Evolutionary conservation across 2,888 invertebrate species (phyloP).

Genomic region (Apodemia zela): DNA sequence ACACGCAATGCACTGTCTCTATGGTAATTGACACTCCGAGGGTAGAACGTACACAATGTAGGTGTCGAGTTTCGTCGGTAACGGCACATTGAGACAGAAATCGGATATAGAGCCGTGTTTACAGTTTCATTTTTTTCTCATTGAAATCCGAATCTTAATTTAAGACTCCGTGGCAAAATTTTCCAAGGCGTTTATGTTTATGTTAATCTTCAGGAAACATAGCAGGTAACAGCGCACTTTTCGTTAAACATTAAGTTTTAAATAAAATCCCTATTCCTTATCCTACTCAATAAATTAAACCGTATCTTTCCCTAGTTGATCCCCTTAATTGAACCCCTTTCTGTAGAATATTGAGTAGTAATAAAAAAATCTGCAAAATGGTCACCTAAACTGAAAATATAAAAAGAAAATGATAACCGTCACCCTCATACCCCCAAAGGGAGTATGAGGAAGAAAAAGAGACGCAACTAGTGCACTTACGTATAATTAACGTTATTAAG

Average conservation of each 20-base stretch:
- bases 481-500: too few relatives aligned
- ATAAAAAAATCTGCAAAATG: too few relatives aligned
- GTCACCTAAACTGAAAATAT: too few relatives aligned
- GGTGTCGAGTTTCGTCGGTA: conserved; percentile 13
- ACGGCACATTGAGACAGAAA: conserved; percentile 16
- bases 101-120: conserved; percentile 12
- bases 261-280: too few relatives aligned
- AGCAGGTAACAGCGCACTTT: neutral
- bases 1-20: neutral
- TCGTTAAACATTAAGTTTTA: neutral
- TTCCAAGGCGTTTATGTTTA: neutral
- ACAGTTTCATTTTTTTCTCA: conserved; percentile 14
- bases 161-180: conserved; percentile 1
- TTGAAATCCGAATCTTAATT: conserved; percentile 10
- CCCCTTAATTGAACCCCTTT: too few relatives aligned
- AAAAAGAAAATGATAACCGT: too few relatives aligned
- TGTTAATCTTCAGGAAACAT: neutral
- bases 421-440: too few relatives aligned
- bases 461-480: too few relatives aligned
- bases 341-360: too few relatives aligned
- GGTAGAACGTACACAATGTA: conserved; percentile 1
- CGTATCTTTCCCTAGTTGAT: too few relatives aligned
- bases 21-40: neutral
- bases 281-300: too few relatives aligned
- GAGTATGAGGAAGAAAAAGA: too few relatives aligned